Evolutionary conservation across 2,888 invertebrate species (phyloP), one percentile per base, ranked within the genome.

Genomic region (Drosophila cracens): DNA sequence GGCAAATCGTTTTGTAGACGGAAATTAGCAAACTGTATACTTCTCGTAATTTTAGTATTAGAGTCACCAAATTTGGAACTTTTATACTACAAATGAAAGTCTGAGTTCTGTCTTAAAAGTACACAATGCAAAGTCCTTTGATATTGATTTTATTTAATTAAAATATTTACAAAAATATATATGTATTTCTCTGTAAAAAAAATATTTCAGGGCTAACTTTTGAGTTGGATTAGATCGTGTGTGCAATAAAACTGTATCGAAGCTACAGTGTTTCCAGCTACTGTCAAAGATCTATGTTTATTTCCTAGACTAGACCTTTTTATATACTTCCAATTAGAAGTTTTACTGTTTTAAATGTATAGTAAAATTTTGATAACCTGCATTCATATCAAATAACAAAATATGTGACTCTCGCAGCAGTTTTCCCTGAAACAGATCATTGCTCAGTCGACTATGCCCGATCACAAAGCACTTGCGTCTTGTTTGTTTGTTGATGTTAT

Each of bases 401-500:
- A 46, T 21, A 43, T 11, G 1, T 11, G 16, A 36, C 36, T 18
- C 7, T 16, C 18, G 36, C 16, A 21, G 7, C 7, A 21, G 43
- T 13, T 46, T 46, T 21, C 7, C 16, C 36, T 4, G 6, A 4
- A 54, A 54, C 27, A 31, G 40, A 29, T 40, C 29, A 31, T 21
- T 21, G 16, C 40, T 16, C 3, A 21, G 21, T 31, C 57, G 40
- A 40, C 40, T 16, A 40, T 16, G 16, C 10, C 10, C 40, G 8
- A 57, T 7, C 29, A 10, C 16, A 5, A 16, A 5, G 40, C 38
- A 34, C 59, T 51, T 21, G 16, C 21, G 4, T 60, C 18, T 66
- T 51, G 25, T 51, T 60, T 34, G 38, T 43, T 48, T 49, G 54
- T 21, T 21, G 56, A 46, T 58, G 25, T 62, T 56, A 62, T 51